These are phyloP conservation scores for Apus apus DNA, from an alignment of 2,113 vertebrate species.

Conservation along the genomic window DNA sequence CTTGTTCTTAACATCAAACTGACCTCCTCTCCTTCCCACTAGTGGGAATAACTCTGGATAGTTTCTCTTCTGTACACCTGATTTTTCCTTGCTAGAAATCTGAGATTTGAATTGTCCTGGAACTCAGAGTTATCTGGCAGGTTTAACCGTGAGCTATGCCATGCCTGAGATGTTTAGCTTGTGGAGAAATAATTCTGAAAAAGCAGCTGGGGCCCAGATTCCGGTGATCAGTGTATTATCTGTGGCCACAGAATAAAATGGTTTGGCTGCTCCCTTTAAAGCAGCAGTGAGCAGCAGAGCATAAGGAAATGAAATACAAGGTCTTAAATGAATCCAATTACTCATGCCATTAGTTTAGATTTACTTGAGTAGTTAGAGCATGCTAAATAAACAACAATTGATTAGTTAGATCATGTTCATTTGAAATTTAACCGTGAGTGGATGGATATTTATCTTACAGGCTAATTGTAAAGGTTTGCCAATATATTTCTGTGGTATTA, in stretches of 20 bases:
- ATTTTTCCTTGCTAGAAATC: background rate
- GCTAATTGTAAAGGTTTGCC: background rate
- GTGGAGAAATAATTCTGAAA: background rate
- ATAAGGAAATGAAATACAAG: slow-evolving; percentile 16
- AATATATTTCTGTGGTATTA: background rate
- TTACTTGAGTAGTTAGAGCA: slow-evolving; percentile 42
- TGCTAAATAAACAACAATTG: slow-evolving; percentile 58
- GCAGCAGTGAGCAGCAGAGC: background rate
- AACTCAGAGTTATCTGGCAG: background rate
- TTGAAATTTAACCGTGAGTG: slow-evolving; percentile 48
- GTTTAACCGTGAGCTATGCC: background rate
- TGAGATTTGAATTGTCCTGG: background rate
- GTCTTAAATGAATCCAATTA: slow-evolving; percentile 62
- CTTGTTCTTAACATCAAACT: background rate
- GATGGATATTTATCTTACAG: slow-evolving; percentile 44
- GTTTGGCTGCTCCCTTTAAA: background rate
- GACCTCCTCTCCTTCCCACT: background rate
- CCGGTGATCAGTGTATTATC: background rate
- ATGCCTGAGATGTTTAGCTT: background rate
- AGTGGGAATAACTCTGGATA: background rate
- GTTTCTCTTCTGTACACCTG: background rate
- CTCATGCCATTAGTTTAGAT: slow-evolving; percentile 63
- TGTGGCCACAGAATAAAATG: background rate
- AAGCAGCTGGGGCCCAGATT: background rate
- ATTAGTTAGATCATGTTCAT: slow-evolving; percentile 56